Percentiles rank a stretch among this genome's conserved stretches.
Conservation (phyloP, 2,113 vertebrate genomes). For the Apaloderma vittatum region DNA sequence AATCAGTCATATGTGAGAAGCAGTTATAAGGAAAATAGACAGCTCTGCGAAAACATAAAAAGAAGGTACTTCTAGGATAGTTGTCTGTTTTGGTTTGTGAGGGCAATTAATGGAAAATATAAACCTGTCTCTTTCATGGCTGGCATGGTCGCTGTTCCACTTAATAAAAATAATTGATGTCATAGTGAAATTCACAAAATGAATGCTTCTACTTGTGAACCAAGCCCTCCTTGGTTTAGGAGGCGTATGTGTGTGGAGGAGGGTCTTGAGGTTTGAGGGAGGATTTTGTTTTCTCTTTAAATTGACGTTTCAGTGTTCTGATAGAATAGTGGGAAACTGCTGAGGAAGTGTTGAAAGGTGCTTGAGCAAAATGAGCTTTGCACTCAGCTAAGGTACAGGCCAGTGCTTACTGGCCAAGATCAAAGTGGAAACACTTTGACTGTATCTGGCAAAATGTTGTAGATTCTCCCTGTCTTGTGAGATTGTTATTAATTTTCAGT, state of each 20-base stretch:
- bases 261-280: background rate
- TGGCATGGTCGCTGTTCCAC: background rate
- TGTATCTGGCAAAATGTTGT: background rate
- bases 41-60: background rate
- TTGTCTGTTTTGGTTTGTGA: background rate
- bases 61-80: background rate
- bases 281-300: background rate
- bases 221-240: background rate
- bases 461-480: background rate
- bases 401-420: background rate
- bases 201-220: background rate
- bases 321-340: background rate
- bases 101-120: background rate
- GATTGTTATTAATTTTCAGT: background rate
- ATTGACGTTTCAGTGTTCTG: background rate
- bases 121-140: background rate
- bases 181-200: background rate
- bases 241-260: background rate
- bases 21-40: background rate
- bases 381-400: background rate
- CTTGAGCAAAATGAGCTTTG: background rate
- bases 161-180: background rate
- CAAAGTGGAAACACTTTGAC: background rate
- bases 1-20: background rate
- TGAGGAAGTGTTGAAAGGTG: background rate